Percentiles rank a stretch among this genome's conserved stretches.
Evolutionary conservation across 2,888 invertebrate species (phyloP).

Genomic region (Drymonia ruficornis): DNA sequence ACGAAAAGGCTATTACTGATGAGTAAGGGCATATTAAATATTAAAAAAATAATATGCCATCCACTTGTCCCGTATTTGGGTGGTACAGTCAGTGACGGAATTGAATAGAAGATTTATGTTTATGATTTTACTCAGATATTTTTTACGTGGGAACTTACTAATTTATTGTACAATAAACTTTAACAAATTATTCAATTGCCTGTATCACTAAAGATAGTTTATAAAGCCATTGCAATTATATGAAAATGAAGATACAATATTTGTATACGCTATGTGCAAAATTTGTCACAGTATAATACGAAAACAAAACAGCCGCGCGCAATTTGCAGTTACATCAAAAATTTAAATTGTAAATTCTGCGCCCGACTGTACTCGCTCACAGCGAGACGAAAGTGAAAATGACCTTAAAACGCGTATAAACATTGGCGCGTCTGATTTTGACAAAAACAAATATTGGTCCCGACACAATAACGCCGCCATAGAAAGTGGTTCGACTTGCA

Average conservation of each 20-base stretch:
- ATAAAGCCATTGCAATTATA: no score
- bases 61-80: conserved; percentile 42
- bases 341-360: conserved; percentile 50
- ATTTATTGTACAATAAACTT: no score
- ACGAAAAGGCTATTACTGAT: conserved; percentile 45
- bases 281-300: conserved; percentile 7
- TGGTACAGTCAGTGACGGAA: conserved; percentile 38
- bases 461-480: conserved; percentile 56
- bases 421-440: conserved; percentile 55
- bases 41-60: conserved; percentile 51
- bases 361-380: conserved; percentile 49
- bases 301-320: conserved; percentile 17
- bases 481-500: conserved; percentile 45
- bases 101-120: neutral
- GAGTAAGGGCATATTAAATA: conserved; percentile 59
- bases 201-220: no score
- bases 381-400: conserved; percentile 74
- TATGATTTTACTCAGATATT: no score
- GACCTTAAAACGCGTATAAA: conserved; percentile 75
- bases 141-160: no score
- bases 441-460: conserved; percentile 76
- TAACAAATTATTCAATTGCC: no score
- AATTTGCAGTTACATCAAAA: conserved; percentile 23
- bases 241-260: no score
- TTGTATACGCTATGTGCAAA: no score